Evolutionary conservation across 1,140 invertebrate genomes (phyloP), one percentile per base, ranked within the genome.

Genomic region (Aphis gossypii): DNA sequence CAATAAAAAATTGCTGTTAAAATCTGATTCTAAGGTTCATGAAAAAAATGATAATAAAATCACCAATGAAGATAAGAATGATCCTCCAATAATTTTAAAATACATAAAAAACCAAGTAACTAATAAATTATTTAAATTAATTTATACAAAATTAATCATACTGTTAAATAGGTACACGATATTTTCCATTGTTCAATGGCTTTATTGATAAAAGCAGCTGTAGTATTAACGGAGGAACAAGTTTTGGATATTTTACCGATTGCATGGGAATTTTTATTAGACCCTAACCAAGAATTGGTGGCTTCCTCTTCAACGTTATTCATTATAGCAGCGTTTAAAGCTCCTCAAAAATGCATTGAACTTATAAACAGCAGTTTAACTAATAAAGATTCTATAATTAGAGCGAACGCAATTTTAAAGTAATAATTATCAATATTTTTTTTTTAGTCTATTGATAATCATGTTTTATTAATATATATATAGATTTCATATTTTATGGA

Each of bases 401-500:
- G 98, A 94, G 97, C 98, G 76, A 97, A 97, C 95, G 97, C 98
- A 6, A 97, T 98, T 94, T 95, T 99, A 76, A 97, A 97, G 96
- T 98, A 95, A 94, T 46, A 5, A 41, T 11, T 84, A 25, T 9
- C 4, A 21, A 6, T 44, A 30, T 2, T 41, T 44, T 11, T 84
- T 93, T 94, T 86, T 25, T 38, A 38, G 23, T n/a, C 0, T 46
- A 20, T 51, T 51, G 1, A 46, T n/a, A 35, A 76, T 76, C n/a
- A 35, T 76, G 4, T 25, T 68, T 44, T 46, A 25, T 68, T 44
- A 68, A 90, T 35, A 23, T 51, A 23, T 51, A 30, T 94, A 96
- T 94, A 96, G 98, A 94, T 99, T 99, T 96, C 97, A 99, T 96
- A 97, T 98, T 20, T 96, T 99, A 60, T 99, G 99, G 99, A 98